phyloP scores from a whole-genome alignment of 2,888 invertebrate species.

The Cheilosia grossa region DNA sequence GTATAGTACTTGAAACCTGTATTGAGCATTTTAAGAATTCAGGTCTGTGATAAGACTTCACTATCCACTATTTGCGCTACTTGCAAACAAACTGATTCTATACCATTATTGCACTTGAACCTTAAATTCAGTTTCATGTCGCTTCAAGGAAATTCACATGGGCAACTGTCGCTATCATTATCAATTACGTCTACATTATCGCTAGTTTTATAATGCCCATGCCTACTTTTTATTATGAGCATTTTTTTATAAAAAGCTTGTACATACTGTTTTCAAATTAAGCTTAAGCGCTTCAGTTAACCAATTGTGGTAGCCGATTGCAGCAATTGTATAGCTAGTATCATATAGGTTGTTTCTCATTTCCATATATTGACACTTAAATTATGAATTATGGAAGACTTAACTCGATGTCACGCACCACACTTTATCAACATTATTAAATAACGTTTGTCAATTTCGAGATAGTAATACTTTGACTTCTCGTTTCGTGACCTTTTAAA shows the following conservation, averaged over 20 bases:
- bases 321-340: neutral
- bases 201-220: neutral
- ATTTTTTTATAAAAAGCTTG: conserved; percentile 4
- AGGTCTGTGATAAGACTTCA: too few relatives aligned
- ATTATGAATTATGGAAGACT: neutral
- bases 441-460: conserved; percentile 4
- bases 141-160: too few relatives aligned
- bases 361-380: conserved; percentile 18
- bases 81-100: too few relatives aligned
- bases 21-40: too few relatives aligned
- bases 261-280: conserved; percentile 5
- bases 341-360: neutral
- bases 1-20: too few relatives aligned
- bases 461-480: conserved; percentile 23
- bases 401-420: conserved; percentile 5
- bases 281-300: conserved; percentile 16
- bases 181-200: too few relatives aligned
- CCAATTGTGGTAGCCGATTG: conserved; percentile 1
- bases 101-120: neutral
- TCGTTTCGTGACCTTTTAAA: conserved; percentile 54
- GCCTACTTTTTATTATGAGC: neutral
- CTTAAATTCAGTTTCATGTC: neutral
- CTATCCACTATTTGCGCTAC: too few relatives aligned
- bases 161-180: too few relatives aligned
- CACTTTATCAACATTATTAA: conserved; percentile 31